Percentiles rank a stretch among this genome's conserved stretches.
Evolutionary conservation across 2,797 vertebrate species (phyloP).

Genomic region (Acanthurus leucopareius): DNA sequence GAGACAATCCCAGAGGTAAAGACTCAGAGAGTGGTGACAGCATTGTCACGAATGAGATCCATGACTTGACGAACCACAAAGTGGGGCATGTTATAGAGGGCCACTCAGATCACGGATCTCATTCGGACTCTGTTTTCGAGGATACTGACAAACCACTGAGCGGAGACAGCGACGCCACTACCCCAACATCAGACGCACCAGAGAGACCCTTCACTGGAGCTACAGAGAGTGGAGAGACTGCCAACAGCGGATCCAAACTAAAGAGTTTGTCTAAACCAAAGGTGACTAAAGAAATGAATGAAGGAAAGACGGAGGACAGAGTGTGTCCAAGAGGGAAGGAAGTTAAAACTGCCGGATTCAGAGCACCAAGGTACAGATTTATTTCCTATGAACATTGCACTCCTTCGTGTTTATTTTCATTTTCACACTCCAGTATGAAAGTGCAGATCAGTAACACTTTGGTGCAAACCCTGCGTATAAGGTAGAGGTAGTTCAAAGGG

Average conservation of each 20-base stretch:
- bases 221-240: constrained; percentile 41
- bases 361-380: constrained; percentile 81
- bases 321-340: constrained; percentile 81
- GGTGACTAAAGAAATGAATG: constrained; percentile 51
- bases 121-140: constrained; percentile 83
- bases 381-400: neutral
- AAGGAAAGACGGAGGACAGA: constrained; percentile 72
- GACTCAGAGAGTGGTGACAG: constrained; percentile 58
- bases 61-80: constrained; percentile 52
- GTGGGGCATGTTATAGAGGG: constrained; percentile 62
- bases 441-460: constrained; percentile 28
- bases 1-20: constrained; percentile 61
- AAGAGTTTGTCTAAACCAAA: constrained; percentile 51
- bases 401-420: constrained; percentile 18
- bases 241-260: constrained; percentile 40
- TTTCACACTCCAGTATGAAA: constrained; percentile 39
- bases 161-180: constrained; percentile 70
- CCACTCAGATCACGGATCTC: constrained; percentile 79
- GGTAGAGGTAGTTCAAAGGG: neutral
- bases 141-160: constrained; percentile 77
- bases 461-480: neutral
- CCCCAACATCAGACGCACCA: constrained; percentile 64
- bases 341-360: constrained; percentile 82
- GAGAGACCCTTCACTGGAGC: constrained; percentile 52
- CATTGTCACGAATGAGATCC: constrained; percentile 44